Evolutionary conservation across 2,888 invertebrate genomes (phyloP), one percentile per base, ranked within the genome.

Genomic region (Nephrocerus scutellatus): DNA sequence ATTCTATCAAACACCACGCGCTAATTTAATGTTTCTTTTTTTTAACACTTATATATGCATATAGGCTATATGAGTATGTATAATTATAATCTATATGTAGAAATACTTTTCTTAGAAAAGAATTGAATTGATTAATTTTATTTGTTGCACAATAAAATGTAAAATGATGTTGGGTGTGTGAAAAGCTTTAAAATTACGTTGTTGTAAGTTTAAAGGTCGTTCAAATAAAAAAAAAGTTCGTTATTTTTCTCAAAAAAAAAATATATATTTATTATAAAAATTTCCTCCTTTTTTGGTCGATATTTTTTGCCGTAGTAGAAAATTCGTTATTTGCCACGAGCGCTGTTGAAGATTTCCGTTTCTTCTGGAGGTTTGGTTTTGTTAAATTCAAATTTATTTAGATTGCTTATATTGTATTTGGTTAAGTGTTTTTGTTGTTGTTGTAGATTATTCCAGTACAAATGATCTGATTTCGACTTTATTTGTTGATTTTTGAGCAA

Each of bases 41-140:
- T n/a, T n/a, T n/a, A n/a, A n/a, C n/a, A n/a, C n/a, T n/a, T n/a
- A n/a, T n/a, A n/a, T n/a, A n/a, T n/a, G n/a, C n/a, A n/a, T n/a
- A n/a, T n/a, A n/a, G n/a, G n/a, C n/a, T n/a, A n/a, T n/a, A n/a
- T n/a, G n/a, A n/a, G 21, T 37, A 38, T 48, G 46, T 45, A 39
- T 44, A n/a, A n/a, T n/a, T n/a, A n/a, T n/a, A n/a, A n/a, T 51
- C 47, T 48, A 48, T 49, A 49, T 44, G 50, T 47, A 45, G 30
- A 41, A 45, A 40, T 46, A 47, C 48, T 54, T 54, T 57, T 56
- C 52, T 47, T 46, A 48, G 53, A 58, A 57, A 57, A 50, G 53
- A 48, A 52, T 48, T 32, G 41, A 39, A 36, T 47, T 26, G 20
- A 32, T 35, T 18, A 40, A 26, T 36, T 43, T 42, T 45, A 29